Base-by-base conservation (phyloP, 2,888 invertebrate genomes). In the Catocala sponsa region DNA sequence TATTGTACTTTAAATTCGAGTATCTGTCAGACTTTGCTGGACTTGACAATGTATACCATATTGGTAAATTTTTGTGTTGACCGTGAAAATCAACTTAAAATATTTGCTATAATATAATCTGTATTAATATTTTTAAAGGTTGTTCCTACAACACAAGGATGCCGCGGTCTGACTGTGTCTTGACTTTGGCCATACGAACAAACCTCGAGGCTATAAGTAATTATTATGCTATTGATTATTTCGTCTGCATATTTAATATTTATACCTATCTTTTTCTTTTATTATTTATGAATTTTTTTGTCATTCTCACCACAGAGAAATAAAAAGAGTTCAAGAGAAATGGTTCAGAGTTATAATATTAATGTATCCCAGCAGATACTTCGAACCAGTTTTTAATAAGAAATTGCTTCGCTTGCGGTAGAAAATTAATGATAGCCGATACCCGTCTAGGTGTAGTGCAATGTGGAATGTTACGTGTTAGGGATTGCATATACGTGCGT, bases 331-430 rank as follows among this genome's bases (percentile, higher is more conserved):
- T 62, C 59, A 74, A 71, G 70, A 79, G 74, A 81, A 77, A 79
- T 68, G 68, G 67, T 68, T 61, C 68, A 71, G 65, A 56, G 59
- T 73, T 70, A 70, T 74, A 78, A 74, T 78, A 82, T 80, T 74
- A 63, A 78, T 77, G 71, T 78, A 79, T 81, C 77, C 76, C 78
- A 70, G 74, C 68, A 78, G 70, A 76, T 77, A 75, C 75, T 76
- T 76, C 72, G 79, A 86, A 88, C 87, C 83, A 85, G 88, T 87
- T 87, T 87, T 88, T 84, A 84, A 79, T 83, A 85, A 84, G 84
- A 87, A 87, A 89, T 87, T 83, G 80, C 80, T 65, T 69, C 74
- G 70, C 80, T 81, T 81, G 82, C 76, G 71, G 78, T 80, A 82
- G 82, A 85, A 73, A 78, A 89, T 88, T 85, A 86, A 87, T 86